Conservation (phyloP, 2,113 vertebrate genomes). For the Anseranas semipalmata region DNA sequence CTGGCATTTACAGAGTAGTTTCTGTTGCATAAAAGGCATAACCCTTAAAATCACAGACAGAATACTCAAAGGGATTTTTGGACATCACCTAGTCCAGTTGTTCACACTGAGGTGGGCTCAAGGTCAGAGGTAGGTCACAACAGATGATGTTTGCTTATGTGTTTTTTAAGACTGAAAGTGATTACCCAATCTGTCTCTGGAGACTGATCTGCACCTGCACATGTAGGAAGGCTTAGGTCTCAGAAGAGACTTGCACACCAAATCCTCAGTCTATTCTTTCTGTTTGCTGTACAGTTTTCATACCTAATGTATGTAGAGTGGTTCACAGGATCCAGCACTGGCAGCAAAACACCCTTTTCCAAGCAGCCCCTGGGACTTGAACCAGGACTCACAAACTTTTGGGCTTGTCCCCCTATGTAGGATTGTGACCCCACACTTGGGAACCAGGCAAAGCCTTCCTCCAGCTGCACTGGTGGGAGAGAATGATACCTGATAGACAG, state of each 20-base stretch:
- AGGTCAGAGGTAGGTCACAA: background rate
- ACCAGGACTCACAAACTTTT: background rate
- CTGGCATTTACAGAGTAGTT: background rate
- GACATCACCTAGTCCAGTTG: background rate
- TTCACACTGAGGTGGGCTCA: background rate
- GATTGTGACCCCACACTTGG: background rate
- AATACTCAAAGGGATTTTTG: background rate
- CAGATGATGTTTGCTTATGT: background rate
- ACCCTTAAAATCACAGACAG: background rate
- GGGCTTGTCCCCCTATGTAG: fast-evolving
- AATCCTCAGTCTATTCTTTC: background rate
- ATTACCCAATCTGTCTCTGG: background rate
- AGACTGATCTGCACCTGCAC: background rate
- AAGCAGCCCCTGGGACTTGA: background rate
- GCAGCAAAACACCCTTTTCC: background rate
- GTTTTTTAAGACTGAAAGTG: background rate
- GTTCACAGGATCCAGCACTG: background rate
- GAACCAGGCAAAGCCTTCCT: background rate
- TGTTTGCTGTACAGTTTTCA: background rate
- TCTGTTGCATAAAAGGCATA: background rate
- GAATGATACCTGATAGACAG: background rate
- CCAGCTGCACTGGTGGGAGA: background rate
- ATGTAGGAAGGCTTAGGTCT: background rate
- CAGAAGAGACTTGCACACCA: background rate
- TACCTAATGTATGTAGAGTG: background rate